Conservation (phyloP, 2,113 vertebrate species). For the Neomonachus schauinslandi region DNA sequence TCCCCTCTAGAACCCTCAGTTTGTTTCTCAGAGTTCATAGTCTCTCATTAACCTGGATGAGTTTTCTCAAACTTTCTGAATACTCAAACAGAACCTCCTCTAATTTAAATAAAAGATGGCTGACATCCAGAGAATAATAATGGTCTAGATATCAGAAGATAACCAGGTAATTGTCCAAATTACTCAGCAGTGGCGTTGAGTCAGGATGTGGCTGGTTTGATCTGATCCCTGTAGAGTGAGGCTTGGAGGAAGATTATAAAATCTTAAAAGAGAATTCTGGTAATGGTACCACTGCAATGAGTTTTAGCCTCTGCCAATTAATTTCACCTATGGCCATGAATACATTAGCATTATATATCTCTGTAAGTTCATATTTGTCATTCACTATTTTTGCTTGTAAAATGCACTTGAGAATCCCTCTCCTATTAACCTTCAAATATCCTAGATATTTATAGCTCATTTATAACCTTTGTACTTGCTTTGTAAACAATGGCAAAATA, state of each 20-base stretch:
- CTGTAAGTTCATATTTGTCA: conserved; percentile 26
- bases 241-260: neutral
- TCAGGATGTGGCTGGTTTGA: neutral
- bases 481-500: conserved; percentile 25
- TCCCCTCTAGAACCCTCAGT: too few species aligned
- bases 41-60: neutral
- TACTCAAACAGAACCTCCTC: neutral
- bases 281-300: neutral
- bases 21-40: too few species aligned
- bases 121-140: neutral
- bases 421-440: conserved; percentile 34
- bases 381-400: conserved; percentile 7
- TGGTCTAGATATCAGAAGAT: neutral
- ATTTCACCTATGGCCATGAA: neutral
- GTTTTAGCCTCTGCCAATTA: neutral
- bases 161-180: neutral
- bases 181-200: neutral
- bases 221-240: neutral
- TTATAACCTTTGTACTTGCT: neutral
- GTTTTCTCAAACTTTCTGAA: conserved; percentile 20
- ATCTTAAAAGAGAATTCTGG: neutral
- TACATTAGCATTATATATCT: neutral
- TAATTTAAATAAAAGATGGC: conserved; percentile 25
- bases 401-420: neutral
- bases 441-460: neutral